Conservation (phyloP, 2,888 invertebrate species). For the Dastarcus helophoroides region DNA sequence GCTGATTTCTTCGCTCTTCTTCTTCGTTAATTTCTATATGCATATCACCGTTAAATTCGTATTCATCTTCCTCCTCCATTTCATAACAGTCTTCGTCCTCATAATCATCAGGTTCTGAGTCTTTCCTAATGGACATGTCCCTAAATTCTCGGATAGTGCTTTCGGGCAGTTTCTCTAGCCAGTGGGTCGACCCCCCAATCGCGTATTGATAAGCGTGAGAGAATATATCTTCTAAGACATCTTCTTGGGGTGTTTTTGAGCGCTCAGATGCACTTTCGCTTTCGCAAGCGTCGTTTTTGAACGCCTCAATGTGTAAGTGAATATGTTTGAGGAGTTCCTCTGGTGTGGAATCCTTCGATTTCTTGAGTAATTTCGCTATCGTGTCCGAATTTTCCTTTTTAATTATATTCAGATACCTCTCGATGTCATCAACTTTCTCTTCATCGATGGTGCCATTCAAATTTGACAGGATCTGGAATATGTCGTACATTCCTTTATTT, state of each 20-base stretch:
- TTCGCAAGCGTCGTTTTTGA: neutral
- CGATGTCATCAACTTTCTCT: conserved; percentile 15
- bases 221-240: conserved; percentile 25
- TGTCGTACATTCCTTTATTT: conserved; percentile 28
- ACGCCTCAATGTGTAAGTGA: neutral
- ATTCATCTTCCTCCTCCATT: conserved; percentile 8
- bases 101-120: neutral
- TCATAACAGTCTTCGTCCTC: neutral
- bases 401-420: conserved; percentile 17
- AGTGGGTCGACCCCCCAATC: conserved; percentile 18
- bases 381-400: conserved; percentile 9
- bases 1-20: neutral
- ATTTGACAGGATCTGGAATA: conserved; percentile 20
- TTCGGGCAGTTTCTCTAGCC: conserved; percentile 18
- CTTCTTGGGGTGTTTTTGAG: neutral
- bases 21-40: conserved; percentile 9
- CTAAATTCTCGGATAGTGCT: conserved; percentile 12
- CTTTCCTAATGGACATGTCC: conserved; percentile 5
- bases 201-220: conserved; percentile 24
- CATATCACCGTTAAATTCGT: conserved; percentile 11
- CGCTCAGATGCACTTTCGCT: neutral
- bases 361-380: neutral
- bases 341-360: neutral
- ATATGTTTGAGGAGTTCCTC: neutral
- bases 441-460: conserved; percentile 11